Evolutionary conservation across 1,140 invertebrate genomes (phyloP), one percentile per base, ranked within the genome.

Genomic region (Lordiphosa collinella): DNA sequence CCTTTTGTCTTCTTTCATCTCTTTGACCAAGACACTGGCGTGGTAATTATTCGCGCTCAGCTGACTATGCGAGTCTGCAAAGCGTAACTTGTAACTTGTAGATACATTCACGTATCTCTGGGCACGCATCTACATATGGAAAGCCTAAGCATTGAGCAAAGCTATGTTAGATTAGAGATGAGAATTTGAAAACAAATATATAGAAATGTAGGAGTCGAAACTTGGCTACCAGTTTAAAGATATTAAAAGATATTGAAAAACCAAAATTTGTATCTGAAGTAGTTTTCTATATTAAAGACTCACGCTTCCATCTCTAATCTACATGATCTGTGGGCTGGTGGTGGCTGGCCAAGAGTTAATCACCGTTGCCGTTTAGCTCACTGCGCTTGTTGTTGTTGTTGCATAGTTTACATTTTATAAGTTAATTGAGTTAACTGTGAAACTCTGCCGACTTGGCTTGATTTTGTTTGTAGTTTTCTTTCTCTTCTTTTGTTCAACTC

Each of bases 381-480:
- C 44, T 56, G 56, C 55, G 65, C 60, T 70, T 70, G 41, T 68
- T 68, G 63, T 50, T 69, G 50, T 13, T 63, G 52, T 44, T 46
- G 53, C 78, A 85, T 82, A 85, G 68, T 73, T 82, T 82, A 82
- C 78, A 85, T 84, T 84, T 84, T 84, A 85, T 84, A 85, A 84
- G 78, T 84, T 84, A 84, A 84, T 84, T 84, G 78, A 84, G 78
- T 84, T 84, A 84, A 84, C 78, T 84, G 78, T 84, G 73, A 71
- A 85, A 52, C 75, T 61, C 61, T 79, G 67, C 60, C 49, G 47
- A 56, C 51, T 51, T 41, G 11, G 25, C 37, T 57, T n/a, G 35
- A 22, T 40, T 22, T 18, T 18, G 18, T 29, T 9, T 32, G 7
- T 29, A 31, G 44, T 8, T 35, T 4, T 32, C 38, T 52, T 43